Evolutionary conservation across 2,113 vertebrate species (phyloP), one percentile per base, ranked within the genome.

Genomic region (Phocoena sinus): DNA sequence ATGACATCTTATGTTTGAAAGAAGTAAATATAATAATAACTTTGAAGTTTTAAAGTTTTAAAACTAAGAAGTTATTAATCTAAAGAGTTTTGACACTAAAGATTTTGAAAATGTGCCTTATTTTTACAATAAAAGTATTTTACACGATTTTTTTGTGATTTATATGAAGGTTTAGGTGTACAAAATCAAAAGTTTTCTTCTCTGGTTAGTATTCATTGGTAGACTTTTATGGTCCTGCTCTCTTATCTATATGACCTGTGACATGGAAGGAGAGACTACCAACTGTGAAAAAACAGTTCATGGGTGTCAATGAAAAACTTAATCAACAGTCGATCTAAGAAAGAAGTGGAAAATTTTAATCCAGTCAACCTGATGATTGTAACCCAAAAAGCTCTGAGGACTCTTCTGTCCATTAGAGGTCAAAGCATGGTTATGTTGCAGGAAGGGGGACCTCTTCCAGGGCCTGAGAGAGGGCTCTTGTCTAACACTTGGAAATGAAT

Each of bases 11-110:
- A 82, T 25, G 90, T 89, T 70, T 77, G 36, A 91, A 93, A 88
- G 60, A 96, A 95, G 14, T 70, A 91, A 93, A n/a, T 74, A 56
- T 41, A 94, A 82, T 53, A 53, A 89, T 38, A 76, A 87, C 58
- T 56, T 80, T 8, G 13, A 58, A 8, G 7, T 71, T 81, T 80
- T 77, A 53, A 89, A 73, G 15, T 90, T 89, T 92, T 84, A 79
- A 83, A 88, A 79, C 23, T 33, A 76, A 38, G 12, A 73, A 65
- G 6, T 95, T 91, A 74, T 85, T 94, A 85, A 67, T 62, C 23
- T 94, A 89, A 92, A 73, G 36, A 92, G 56, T 89, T 73, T 85
- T 85, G 50, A 65, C 38, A 80, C 5, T 81, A 89, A 94, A 80
- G n/a, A 79, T 91, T 95, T 93, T 56, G 9, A 68, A 95, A 95